Percentiles rank a stretch among this genome's conserved stretches.
Evolutionary conservation across 2,797 vertebrate genomes (phyloP).

Genomic region (Tauraco hartlaubi): DNA sequence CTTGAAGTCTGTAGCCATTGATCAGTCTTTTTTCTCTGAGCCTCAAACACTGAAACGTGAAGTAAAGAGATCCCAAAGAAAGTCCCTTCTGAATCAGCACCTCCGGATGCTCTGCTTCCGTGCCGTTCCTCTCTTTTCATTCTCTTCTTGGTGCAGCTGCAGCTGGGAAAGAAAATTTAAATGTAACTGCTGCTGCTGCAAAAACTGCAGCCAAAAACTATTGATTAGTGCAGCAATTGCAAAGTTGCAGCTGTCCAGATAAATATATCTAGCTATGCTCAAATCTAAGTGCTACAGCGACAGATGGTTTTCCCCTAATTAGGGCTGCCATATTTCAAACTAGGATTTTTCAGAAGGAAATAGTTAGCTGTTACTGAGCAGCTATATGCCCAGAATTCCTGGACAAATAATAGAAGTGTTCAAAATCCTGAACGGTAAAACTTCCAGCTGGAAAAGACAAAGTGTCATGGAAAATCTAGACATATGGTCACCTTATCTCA

Average conservation of each 20-base stretch:
- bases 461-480: neutral
- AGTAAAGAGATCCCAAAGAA: neutral
- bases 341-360: slow-evolving; percentile 20
- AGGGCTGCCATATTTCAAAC: neutral
- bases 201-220: slow-evolving; percentile 53
- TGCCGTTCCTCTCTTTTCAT: neutral
- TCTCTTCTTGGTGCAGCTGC: slow-evolving; percentile 13
- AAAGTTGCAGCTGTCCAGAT: slow-evolving; percentile 57
- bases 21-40: neutral
- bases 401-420: neutral
- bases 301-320: slow-evolving; percentile 55
- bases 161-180: slow-evolving; percentile 5
- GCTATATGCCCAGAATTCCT: neutral
- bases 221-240: slow-evolving; percentile 59
- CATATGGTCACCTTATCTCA: neutral
- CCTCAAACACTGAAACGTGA: neutral
- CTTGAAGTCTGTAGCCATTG: neutral
- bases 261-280: neutral
- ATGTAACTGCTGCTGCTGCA: slow-evolving; percentile 47
- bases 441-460: neutral
- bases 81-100: neutral
- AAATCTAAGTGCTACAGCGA: neutral
- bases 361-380: neutral
- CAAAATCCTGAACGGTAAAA: neutral
- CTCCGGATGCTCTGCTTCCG: neutral